phyloP scores from a whole-genome alignment of 2,888 invertebrate species.

The Coelogynopora nodosa region DNA sequence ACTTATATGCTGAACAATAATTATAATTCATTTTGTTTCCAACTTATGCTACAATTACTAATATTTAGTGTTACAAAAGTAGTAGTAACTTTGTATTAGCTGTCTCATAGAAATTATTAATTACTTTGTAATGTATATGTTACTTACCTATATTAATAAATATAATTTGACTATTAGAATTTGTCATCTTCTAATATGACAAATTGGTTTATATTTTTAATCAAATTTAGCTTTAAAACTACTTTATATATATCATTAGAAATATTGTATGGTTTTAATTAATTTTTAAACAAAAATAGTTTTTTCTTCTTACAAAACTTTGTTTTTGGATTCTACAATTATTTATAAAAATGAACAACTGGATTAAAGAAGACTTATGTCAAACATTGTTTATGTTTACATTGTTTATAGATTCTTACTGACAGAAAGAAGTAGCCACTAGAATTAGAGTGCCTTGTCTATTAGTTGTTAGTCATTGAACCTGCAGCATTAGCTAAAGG shows the following conservation, averaged over 20 bases:
- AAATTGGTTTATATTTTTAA: not conserved
- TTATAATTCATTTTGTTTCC: too few relatives aligned
- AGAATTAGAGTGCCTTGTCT: too few relatives aligned
- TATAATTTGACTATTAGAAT: not conserved
- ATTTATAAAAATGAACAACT: too few relatives aligned
- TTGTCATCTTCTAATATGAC: not conserved
- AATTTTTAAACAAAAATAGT: not conserved
- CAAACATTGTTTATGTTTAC: too few relatives aligned
- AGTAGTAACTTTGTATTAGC: not conserved
- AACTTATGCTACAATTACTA: too few relatives aligned
- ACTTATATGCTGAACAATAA: too few relatives aligned
- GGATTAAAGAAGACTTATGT: too few relatives aligned
- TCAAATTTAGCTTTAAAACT: not conserved
- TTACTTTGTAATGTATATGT: not conserved
- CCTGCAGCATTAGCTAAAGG: too few relatives aligned
- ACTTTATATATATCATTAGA: not conserved
- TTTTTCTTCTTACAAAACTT: not conserved
- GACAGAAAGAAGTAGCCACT: too few relatives aligned
- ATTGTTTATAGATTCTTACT: too few relatives aligned
- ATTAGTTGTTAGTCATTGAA: too few relatives aligned
- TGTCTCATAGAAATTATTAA: not conserved
- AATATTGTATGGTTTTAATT: not conserved
- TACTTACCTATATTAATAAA: not conserved
- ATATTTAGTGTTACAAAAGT: not conserved
- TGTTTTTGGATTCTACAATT: too few relatives aligned